phyloP scores from a whole-genome alignment of 2,888 invertebrate genomes.

The Philonicus albiceps region DNA sequence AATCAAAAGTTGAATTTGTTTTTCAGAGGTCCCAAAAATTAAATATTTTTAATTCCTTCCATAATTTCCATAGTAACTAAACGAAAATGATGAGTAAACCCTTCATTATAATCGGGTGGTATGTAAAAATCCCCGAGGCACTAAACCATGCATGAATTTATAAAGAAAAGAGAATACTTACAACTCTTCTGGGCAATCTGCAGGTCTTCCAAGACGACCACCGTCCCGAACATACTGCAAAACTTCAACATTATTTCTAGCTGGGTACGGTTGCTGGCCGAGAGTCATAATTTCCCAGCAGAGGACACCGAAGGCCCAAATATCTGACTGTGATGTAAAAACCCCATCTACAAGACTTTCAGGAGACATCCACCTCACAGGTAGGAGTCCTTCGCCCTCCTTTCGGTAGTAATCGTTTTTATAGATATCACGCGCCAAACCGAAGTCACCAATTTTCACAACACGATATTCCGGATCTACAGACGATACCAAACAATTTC shows the following conservation, averaged over 20 bases:
- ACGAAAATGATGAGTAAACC: no score
- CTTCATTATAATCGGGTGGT: no score
- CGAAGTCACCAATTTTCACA: conserved; percentile 92
- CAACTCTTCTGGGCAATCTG: conserved; percentile 83
- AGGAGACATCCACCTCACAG: conserved; percentile 98
- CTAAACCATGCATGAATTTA: not conserved
- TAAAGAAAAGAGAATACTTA: conserved; percentile 63
- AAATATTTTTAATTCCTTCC: no score
- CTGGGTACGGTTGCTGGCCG: conserved; percentile 96
- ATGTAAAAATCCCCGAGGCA: no score
- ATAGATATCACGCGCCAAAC: conserved; percentile 94
- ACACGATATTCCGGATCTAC: conserved; percentile 68
- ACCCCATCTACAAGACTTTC: conserved; percentile 96
- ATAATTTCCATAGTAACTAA: no score
- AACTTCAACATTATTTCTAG: conserved; percentile 90
- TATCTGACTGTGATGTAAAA: conserved; percentile 96
- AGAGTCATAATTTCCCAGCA: conserved; percentile 97
- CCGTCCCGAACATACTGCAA: conserved; percentile 87
- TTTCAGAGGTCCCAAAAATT: no score
- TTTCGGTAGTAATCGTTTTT: conserved; percentile 97
- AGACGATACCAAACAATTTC: conserved; percentile 92
- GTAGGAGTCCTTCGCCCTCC: conserved; percentile 88
- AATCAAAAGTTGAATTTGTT: no score
- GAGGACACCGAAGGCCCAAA: conserved; percentile 94
- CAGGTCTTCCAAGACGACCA: conserved; percentile 82